phyloP scores from a whole-genome alignment of 2,113 vertebrate species.

The Prionailurus bengalensis region DNA sequence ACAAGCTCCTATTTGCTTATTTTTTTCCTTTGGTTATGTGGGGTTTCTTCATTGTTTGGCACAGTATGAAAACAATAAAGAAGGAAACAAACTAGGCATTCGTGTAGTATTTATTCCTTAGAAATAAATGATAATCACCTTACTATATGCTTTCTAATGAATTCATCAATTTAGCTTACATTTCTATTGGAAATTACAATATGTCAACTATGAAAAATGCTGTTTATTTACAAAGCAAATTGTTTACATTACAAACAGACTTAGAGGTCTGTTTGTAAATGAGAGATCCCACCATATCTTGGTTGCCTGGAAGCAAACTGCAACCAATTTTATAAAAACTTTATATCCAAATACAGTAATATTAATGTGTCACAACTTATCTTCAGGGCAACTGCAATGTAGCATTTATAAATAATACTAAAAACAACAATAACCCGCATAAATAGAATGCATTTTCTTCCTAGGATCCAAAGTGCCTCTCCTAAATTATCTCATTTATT shows the following conservation, averaged over 20 bases:
- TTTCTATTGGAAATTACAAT: slow-evolving; percentile 70
- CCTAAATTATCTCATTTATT: slow-evolving; percentile 66
- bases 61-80: slow-evolving; percentile 39
- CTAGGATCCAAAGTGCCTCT: not conserved
- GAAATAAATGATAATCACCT: slow-evolving; percentile 68
- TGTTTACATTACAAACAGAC: slow-evolving; percentile 59
- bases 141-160: slow-evolving; percentile 43
- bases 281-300: not conserved
- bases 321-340: not conserved
- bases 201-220: slow-evolving; percentile 69
- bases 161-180: slow-evolving; percentile 69
- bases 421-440: not conserved
- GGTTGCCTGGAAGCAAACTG: not conserved
- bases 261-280: not conserved
- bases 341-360: not conserved
- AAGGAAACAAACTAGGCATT: slow-evolving; percentile 23
- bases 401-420: slow-evolving; percentile 44
- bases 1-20: not conserved
- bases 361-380: not conserved
- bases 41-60: not conserved
- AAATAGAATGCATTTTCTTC: slow-evolving; percentile 5
- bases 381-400: not conserved
- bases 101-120: not conserved
- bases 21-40: not conserved
- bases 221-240: slow-evolving; percentile 70